These are phyloP conservation scores for Pelmatolapia mariae DNA, from an alignment of 2,113 vertebrate genomes.

Conservation along the genomic window DNA sequence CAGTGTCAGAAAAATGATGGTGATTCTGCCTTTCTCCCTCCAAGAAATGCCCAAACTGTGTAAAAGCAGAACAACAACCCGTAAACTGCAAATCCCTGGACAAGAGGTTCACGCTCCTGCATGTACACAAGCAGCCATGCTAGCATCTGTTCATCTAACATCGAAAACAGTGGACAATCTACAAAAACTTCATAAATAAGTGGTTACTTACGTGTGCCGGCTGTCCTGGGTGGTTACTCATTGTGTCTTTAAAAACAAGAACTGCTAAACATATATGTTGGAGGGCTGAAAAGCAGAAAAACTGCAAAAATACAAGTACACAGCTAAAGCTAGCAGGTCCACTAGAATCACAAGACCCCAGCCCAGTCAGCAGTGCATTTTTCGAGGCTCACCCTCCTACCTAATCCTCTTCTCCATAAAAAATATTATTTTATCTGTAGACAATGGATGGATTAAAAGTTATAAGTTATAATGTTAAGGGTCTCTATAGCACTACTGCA, in stretches of 20 bases:
- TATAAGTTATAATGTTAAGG: neutral
- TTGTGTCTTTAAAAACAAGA: neutral
- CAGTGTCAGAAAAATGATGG: neutral
- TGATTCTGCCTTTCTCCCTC: neutral
- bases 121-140: neutral
- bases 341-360: neutral
- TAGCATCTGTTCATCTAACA: neutral
- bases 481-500: neutral
- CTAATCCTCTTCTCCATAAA: neutral
- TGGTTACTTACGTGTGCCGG: neutral
- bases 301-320: neutral
- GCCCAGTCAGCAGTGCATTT: neutral
- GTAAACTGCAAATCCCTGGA: neutral
- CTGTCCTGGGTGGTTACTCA: neutral
- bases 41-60: neutral
- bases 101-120: neutral
- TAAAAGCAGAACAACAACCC: neutral
- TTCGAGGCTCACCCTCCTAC: neutral
- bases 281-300: neutral
- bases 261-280: neutral
- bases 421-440: neutral
- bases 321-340: neutral
- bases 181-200: neutral
- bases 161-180: neutral
- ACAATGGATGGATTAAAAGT: neutral